Evolutionary conservation across 2,888 invertebrate species (phyloP), one percentile per base, ranked within the genome.

Genomic region (Tipula unca): DNA sequence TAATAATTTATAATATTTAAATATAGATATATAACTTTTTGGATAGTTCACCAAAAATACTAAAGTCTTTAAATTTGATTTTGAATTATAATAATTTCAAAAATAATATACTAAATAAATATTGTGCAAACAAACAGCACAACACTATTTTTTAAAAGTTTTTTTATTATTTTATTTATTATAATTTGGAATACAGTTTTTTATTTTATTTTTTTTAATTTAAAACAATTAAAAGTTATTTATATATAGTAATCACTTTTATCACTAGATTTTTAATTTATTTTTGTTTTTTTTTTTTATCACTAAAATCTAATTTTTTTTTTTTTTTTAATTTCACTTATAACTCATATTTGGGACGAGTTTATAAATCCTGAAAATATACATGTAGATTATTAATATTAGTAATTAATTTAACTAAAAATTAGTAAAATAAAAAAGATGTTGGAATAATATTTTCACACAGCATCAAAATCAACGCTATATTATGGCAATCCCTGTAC

Each of bases 61-160:
- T 69, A 25, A 25, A 69, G 69, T 69, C 69, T 69, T 69, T 69
- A 69, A 48, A 48, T 48, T 48, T 48, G 48, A 54, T 54, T 54
- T 54, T 54, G 69, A 25, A 69, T 69, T 69, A 69, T 25, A 48
- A 48, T 48, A 69, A 69, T 69, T 69, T 69, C 20, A 69, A 69
- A 69, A 69, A 69, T 69, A 69, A 69, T 69, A 69, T 25, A 54
- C 8, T 54, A 69, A 69, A 69, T 69, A 69, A 8, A 69, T 69
- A 69, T 69, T 69, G 69, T 69, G 69, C 69, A 69, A 69, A 69
- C 69, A 69, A 69, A 69, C 69, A 69, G 69, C 69, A 69, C 69
- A 69, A 69, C 25, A 69, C 69, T 69, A 69, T 69, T 48, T 20
- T 69, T 69, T 25, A 69, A 69, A 25, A 25, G 20, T 69, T 69